Evolutionary conservation across 2,113 vertebrate species (phyloP).

Genomic region (Tragelaphus strepsiceros): DNA sequence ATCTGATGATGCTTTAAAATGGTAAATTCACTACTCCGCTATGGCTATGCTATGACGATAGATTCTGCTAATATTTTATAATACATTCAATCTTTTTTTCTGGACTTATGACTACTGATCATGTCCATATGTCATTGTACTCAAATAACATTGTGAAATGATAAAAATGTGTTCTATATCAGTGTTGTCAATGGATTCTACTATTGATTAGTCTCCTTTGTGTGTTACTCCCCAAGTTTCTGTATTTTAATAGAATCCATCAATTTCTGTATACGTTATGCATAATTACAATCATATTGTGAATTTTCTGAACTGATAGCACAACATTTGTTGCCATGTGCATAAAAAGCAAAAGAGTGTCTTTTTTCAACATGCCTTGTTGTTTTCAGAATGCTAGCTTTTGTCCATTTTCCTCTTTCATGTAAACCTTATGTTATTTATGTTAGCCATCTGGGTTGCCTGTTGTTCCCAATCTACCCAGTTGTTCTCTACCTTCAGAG

Average conservation of each 20-base stretch:
- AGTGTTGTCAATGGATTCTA: constrained; percentile 6
- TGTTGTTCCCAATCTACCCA: not conserved
- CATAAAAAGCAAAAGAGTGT: not conserved
- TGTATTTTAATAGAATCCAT: not conserved
- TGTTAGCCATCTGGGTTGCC: not conserved
- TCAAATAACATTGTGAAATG: not conserved
- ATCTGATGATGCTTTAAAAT: not conserved
- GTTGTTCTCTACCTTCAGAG: not conserved
- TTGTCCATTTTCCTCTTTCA: not conserved
- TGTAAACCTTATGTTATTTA: not conserved
- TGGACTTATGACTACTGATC: not conserved
- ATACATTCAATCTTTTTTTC: not conserved
- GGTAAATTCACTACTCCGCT: not conserved
- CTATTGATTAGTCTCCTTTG: constrained; percentile 49
- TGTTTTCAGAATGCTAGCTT: constrained; percentile 11
- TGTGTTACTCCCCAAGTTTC: not conserved
- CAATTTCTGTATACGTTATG: not conserved
- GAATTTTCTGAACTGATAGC: not conserved
- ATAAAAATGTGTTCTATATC: constrained; percentile 15
- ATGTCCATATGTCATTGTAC: not conserved
- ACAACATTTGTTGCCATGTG: not conserved
- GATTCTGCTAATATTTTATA: not conserved
- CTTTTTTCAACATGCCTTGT: not conserved
- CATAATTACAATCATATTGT: not conserved
- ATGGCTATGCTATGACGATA: not conserved